A percentile compares a stretch with the other conserved stretches of the same genome.
Conservation (phyloP, 2,888 invertebrate species). For the Pterobdella sp. region DNA sequence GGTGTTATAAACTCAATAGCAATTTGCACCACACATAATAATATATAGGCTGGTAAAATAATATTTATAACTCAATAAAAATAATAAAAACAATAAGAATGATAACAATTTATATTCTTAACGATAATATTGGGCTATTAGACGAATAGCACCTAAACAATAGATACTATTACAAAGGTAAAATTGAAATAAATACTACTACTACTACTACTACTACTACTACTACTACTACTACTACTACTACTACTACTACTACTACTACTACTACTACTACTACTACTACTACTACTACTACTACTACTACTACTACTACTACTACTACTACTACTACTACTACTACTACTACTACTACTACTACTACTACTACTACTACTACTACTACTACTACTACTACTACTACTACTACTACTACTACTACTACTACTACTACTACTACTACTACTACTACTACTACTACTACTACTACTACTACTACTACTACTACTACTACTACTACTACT, state of each 20-base stretch:
- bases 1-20: too few species aligned
- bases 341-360: constrained; percentile 15
- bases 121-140: too few species aligned
- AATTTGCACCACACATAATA: too few species aligned
- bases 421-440: constrained; percentile 27
- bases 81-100: too few species aligned
- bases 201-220: constrained; percentile 32
- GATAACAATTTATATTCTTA: too few species aligned
- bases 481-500: constrained; percentile 31
- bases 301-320: constrained; percentile 16
- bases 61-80: too few species aligned
- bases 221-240: constrained; percentile 32
- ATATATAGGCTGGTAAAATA: too few species aligned
- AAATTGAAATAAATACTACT: constrained; percentile 24
- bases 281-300: constrained; percentile 23
- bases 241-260: constrained; percentile 32
- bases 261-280: constrained; percentile 32
- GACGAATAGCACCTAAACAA: background rate
- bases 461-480: constrained; percentile 32
- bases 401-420: constrained; percentile 35
- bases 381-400: constrained; percentile 13
- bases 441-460: constrained; percentile 32
- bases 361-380: constrained; percentile 15
- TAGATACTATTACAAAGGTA: background rate
- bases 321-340: constrained; percentile 12